Evolutionary conservation across 2,797 vertebrate genomes (phyloP).

Genomic region (Mustela erminea): DNA sequence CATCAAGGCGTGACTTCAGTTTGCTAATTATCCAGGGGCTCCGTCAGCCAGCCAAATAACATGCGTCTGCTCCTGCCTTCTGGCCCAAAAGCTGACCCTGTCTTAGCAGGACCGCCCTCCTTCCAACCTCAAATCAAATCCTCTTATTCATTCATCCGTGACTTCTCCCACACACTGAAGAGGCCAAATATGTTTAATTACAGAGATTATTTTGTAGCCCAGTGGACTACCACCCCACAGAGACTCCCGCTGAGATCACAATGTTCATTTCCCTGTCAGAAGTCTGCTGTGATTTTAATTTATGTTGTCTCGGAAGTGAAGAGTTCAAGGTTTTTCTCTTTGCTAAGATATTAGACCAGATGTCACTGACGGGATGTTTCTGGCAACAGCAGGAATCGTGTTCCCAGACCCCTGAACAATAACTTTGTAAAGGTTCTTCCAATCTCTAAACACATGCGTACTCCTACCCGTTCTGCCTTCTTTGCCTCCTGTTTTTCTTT

Average conservation of each 20-base stretch:
- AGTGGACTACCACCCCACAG: conserved; percentile 84
- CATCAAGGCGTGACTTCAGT: conserved; percentile 82
- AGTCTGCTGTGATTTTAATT: conserved; percentile 70
- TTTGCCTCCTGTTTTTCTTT: conserved; percentile 68
- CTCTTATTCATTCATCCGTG: conserved; percentile 81
- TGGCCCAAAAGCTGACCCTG: conserved; percentile 82
- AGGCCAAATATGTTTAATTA: conserved; percentile 84
- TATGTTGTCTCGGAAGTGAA: conserved; percentile 75
- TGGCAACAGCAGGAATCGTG: conserved; percentile 65
- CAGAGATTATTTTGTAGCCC: conserved; percentile 82
- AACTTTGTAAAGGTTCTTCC: conserved; percentile 32
- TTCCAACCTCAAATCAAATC: conserved; percentile 79
- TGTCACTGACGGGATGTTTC: conserved; percentile 71
- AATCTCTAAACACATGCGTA: neutral
- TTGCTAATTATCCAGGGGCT: conserved; percentile 81
- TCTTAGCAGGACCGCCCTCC: conserved; percentile 84
- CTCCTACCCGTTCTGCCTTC: neutral
- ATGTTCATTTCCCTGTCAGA: conserved; percentile 83
- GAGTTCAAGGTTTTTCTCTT: conserved; percentile 80
- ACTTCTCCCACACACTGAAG: conserved; percentile 76
- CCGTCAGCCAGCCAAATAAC: conserved; percentile 79
- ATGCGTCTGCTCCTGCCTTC: conserved; percentile 79
- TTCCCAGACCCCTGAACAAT: conserved; percentile 20
- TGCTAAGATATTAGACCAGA: conserved; percentile 41
- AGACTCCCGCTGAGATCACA: conserved; percentile 85